Base-by-base conservation (phyloP, 2,113 vertebrate genomes). In the Suricata suricatta region DNA sequence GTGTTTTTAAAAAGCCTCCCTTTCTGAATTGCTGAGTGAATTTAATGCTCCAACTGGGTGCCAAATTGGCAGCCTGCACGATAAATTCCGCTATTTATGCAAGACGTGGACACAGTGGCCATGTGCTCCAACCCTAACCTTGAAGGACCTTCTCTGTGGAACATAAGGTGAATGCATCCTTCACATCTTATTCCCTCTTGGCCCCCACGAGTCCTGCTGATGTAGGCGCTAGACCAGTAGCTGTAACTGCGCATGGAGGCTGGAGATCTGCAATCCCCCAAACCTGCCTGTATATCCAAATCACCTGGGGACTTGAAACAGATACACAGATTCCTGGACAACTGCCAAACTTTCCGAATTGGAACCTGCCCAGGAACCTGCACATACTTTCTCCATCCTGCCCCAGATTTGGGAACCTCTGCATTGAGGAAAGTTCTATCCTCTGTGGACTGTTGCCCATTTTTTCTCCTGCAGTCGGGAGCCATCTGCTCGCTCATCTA, bases 1-100 rank as follows among this genome's bases (percentile, higher is more conserved):
- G 21, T 74, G 29, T 80, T 95, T 88, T 82, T 52, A 31, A 35
- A 95, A 82, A 76, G 17, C 29, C 38, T 87, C 68, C 63, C n/a
- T 66, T 95, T 96, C 69, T 96, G 76, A 85, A 64, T 96, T 57
- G 33, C 50, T 91, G 85, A 64, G 44, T 92, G 93, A 98, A 88
- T 88, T 86, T 76, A 95, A 68, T 91, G 93, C 38, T 93, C 72
- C 82, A 90, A 66, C 38, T 77, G 13, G 69, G 29, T 87, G 97
- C 84, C 97, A 95, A 82, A 57, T 82, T 95, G 92, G 90, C 92
- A 97, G 69, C 81, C 77, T 14, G 9, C 19, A 33, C 77, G 54
- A 95, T 83, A 93, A 83, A 91, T 91, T 95, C 82, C 74, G 66
- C 80, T 87, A 7, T 90, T 95, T 88, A 76, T 96, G 79, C 80